Evolutionary conservation across 2,888 invertebrate genomes (phyloP), one percentile per base, ranked within the genome.

Genomic region (Pristionchus entomophagus): DNA sequence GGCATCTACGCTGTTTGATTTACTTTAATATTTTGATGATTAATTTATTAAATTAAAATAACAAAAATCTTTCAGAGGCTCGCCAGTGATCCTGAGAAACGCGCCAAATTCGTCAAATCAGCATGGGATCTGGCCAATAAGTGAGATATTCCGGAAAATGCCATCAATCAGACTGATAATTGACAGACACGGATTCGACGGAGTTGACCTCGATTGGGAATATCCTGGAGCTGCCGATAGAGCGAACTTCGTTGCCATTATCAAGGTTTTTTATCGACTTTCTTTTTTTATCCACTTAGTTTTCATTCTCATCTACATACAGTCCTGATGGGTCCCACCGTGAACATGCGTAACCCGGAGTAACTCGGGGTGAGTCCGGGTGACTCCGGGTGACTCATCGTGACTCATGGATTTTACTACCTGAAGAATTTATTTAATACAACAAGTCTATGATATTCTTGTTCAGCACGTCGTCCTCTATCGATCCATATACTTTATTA

Each of bases 211-310:
- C 0, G 91, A 92, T 80, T 92, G 92, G 92, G 92, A 91, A 84
- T 91, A 90, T 85, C 92, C 92, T 5, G 93, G 94, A 26, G 94
- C 94, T 87, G 95, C 95, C 4, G 84, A 86, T 81, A 78, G 35
- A 81, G 84, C 59, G 8, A 86, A 87, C 69, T 86, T 69, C 81
- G 73, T 69, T 2, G 49, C 45, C 19, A 32, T 87, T 26, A 81
- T 87, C 87, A 77, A 86, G 65, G 86, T 84, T 45, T n/a, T n/a
- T n/a, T n/a, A n/a, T n/a, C n/a, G n/a, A n/a, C n/a, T n/a, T n/a
- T n/a, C n/a, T n/a, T n/a, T n/a, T n/a, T n/a, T n/a, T n/a, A n/a
- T n/a, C n/a, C n/a, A n/a, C n/a, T n/a, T n/a, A n/a, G n/a, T n/a
- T n/a, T n/a, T n/a, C n/a, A n/a, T n/a, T n/a, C n/a, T n/a, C n/a